phyloP scores from a whole-genome alignment of 2,888 invertebrate genomes.

The Creontiades dilutus region DNA sequence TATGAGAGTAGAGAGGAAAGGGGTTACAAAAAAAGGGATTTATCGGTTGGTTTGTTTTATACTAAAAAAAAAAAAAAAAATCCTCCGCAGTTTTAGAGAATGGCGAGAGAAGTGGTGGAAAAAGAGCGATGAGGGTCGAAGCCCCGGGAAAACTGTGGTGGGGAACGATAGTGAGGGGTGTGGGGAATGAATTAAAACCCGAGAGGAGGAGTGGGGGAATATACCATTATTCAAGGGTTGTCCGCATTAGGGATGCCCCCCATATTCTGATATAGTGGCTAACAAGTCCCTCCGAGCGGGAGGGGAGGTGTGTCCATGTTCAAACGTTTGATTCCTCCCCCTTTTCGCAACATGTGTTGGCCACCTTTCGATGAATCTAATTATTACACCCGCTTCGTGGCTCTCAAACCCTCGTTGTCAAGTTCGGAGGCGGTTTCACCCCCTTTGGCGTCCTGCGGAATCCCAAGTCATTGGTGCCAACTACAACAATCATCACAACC shows the following conservation, averaged over 20 bases:
- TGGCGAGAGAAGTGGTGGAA: conserved; percentile 59
- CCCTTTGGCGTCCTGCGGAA: background rate
- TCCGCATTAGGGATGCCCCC: conserved; percentile 38
- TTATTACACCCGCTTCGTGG: conserved; percentile 51
- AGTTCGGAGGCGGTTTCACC: background rate
- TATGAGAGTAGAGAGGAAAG: conserved; percentile 57
- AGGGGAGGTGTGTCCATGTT: background rate
- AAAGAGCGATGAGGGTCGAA: conserved; percentile 33
- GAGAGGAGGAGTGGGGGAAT: background rate
- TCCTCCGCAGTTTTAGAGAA: conserved; percentile 64
- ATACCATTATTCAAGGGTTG: conserved; percentile 55
- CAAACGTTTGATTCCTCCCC: conserved; percentile 7
- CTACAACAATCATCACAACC: no score
- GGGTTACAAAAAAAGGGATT: conserved; percentile 51
- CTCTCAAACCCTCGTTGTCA: background rate
- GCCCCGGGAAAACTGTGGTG: background rate
- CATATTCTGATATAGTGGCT: conserved; percentile 62
- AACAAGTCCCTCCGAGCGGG: conserved; percentile 59
- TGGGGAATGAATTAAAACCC: conserved; percentile 58
- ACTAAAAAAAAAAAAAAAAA: conserved; percentile 47
- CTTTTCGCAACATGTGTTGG: conserved; percentile 66
- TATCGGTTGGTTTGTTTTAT: conserved; percentile 73
- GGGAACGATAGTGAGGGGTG: background rate
- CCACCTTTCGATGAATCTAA: conserved; percentile 70
- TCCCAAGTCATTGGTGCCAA: no score